Evolutionary conservation across 2,113 vertebrate genomes (phyloP).

Genomic region (Microtus richardsoni): DNA sequence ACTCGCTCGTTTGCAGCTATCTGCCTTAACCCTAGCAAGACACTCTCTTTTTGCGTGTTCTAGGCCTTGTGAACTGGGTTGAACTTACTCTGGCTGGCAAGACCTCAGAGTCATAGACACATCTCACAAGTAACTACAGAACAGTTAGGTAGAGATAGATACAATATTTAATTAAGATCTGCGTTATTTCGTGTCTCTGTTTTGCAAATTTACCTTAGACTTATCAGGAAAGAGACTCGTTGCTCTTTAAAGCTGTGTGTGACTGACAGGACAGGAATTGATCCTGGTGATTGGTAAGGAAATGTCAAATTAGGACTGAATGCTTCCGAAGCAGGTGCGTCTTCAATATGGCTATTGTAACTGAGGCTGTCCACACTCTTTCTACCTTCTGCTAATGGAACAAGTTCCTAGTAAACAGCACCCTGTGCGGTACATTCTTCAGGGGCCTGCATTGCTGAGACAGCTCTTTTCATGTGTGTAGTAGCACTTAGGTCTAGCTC

Average conservation of each 20-base stretch:
- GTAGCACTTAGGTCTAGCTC: background rate
- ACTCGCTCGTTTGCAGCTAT: background rate
- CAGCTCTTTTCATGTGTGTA: background rate
- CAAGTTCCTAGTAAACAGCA: background rate
- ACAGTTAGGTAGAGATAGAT: background rate
- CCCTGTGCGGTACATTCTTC: background rate
- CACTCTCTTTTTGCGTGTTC: background rate
- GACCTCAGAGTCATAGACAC: background rate
- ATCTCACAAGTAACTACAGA: slow-evolving; percentile 13
- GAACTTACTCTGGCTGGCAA: background rate
- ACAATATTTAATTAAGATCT: background rate
- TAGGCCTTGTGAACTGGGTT: background rate
- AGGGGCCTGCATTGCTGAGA: background rate
- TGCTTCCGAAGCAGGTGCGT: background rate
- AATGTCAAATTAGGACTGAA: background rate
- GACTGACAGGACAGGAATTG: background rate
- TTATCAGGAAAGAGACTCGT: background rate
- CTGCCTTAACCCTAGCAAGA: background rate
- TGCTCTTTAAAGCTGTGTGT: background rate
- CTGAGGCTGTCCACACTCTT: background rate
- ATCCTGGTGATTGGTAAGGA: background rate
- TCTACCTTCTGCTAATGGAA: background rate
- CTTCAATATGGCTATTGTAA: background rate
- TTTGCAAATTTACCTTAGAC: background rate
- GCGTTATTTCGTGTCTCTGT: background rate